Percentiles rank a stretch among this genome's conserved stretches.
Evolutionary conservation across 2,113 vertebrate genomes (phyloP).

Genomic region (Typhlomys cinereus): DNA sequence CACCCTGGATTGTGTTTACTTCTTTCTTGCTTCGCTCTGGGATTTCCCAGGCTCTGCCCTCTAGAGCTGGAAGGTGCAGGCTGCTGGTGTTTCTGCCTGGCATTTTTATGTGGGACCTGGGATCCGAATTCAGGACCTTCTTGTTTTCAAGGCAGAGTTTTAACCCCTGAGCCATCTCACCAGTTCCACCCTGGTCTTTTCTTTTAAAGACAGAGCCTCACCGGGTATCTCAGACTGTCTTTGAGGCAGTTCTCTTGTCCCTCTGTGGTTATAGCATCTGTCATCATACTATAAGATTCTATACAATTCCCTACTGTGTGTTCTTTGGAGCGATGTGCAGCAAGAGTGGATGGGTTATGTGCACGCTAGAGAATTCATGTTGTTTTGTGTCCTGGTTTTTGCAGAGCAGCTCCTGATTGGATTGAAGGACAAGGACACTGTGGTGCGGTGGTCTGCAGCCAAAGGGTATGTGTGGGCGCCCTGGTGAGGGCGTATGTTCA

Average conservation of each 20-base stretch:
- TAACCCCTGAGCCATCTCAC: too few relatives aligned
- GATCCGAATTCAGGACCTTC: too few relatives aligned
- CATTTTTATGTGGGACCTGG: background rate
- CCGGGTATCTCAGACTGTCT: background rate
- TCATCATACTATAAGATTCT: background rate
- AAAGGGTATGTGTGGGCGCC: slow-evolving; percentile 90
- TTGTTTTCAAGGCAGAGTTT: too few relatives aligned
- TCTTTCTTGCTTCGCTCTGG: too few relatives aligned
- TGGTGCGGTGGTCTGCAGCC: slow-evolving; percentile 98
- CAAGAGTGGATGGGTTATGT: background rate
- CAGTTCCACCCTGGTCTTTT: too few relatives aligned
- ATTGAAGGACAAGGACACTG: slow-evolving; percentile 96
- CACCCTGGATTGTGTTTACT: too few relatives aligned
- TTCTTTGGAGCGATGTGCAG: background rate
- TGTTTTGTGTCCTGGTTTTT: slow-evolving; percentile 53
- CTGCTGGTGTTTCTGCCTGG: too few relatives aligned
- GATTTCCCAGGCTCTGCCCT: too few relatives aligned
- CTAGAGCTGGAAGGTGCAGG: too few relatives aligned
- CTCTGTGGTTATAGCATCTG: background rate
- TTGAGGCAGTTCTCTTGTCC: background rate
- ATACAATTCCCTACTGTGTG: accelerated
- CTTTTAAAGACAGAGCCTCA: background rate
- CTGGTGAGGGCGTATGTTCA: accelerated
- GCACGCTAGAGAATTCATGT: background rate
- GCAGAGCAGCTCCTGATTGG: slow-evolving; percentile 94